Base-by-base conservation (phyloP, 2,888 invertebrate species). In the Lepidocyrtoides sp. region DNA sequence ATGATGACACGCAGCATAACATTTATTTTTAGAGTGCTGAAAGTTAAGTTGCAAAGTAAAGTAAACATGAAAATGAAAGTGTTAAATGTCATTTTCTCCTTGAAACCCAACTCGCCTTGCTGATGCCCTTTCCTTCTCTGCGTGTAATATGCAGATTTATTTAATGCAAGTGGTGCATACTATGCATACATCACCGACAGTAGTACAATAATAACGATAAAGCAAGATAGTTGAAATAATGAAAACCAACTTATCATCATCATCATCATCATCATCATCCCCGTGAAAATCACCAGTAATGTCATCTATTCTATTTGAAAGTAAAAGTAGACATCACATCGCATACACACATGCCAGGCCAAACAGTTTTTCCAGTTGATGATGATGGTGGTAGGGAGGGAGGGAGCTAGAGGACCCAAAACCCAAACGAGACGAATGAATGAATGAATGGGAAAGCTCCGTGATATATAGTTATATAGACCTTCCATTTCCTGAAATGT, bases 61-160 rank as follows among this genome's bases (percentile, higher is more conserved):
- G 48, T 26, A 48, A 48, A 23, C 26, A 75, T 75, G 75, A 10
- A 75, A 44, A 75, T 48, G 75, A 12, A 54, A 54, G 60, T 60
- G 77, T 77, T 29, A 77, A 77, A 77, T 77, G 77, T 77, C 77
- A 77, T 51, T 77, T 75, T 48, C 51, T 4, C 29, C n/a, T 48
- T 10, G 29, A 77, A 77, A 51, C 12, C 14, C 29, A 10, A 75
- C 36, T 1, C n/a, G n/a, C n/a, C n/a, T n/a, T n/a, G n/a, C n/a
- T n/a, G 3, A 44, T 51, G 51, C 77, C 77, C 51, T 77, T 77
- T 77, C 44, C 20, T 69, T 36, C n/a, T 36, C 41, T 41, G 44
- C 8, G 3, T 72, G 36, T 0, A 17, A 20, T 57, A 44, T 20
- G 66, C 66, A 66, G 3, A 26, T 29, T 29, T n/a, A n/a, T n/a